These are phyloP conservation scores for Mustela nigripes DNA, from an alignment of 2,113 vertebrate species.

Conservation along the genomic window DNA sequence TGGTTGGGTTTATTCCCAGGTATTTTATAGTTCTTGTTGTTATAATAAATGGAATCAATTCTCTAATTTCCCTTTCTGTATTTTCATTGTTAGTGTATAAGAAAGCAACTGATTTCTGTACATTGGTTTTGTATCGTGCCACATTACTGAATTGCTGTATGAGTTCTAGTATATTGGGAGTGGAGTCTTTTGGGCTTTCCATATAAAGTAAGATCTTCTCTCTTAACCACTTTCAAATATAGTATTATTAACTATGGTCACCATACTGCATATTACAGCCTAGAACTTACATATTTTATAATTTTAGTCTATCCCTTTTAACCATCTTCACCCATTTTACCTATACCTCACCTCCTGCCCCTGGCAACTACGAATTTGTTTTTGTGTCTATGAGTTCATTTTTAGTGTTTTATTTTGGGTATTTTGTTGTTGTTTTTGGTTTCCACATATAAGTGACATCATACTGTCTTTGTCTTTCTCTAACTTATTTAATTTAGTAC, in stretches of 20 bases:
- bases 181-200: too few species aligned
- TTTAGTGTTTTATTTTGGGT: background rate
- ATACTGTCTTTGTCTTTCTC: background rate
- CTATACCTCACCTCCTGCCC: background rate
- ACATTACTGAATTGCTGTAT: too few species aligned
- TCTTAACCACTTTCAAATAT: background rate
- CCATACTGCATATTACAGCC: background rate
- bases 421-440: background rate
- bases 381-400: background rate
- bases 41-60: too few species aligned
- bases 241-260: background rate
- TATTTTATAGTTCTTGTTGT: too few species aligned
- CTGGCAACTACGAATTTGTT: background rate
- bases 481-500: background rate
- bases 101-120: too few species aligned
- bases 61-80: too few species aligned
- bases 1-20: too few species aligned
- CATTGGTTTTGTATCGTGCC: too few species aligned
- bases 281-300: background rate
- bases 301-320: too few species aligned
- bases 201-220: background rate
- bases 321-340: background rate
- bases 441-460: background rate
- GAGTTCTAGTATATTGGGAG: too few species aligned
- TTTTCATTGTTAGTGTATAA: too few species aligned